A percentile compares a stretch with the other conserved stretches of the same genome.
Conservation (phyloP, 2,113 vertebrate species). For the Gorsachius goisagi region DNA sequence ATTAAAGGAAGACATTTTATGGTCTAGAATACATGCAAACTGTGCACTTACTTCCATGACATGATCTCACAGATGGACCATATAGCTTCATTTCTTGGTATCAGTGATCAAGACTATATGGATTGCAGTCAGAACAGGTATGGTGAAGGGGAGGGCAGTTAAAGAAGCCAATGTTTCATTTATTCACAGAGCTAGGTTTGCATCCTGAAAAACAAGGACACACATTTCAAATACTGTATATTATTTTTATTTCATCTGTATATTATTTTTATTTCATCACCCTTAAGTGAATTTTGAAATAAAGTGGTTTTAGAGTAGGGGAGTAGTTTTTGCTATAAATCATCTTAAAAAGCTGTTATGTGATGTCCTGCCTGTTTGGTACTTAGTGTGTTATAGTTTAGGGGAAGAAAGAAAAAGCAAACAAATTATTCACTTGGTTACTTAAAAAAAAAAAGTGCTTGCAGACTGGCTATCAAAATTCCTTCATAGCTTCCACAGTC, state of each 20-base stretch:
- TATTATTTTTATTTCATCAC: background rate
- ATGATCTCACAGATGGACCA: background rate
- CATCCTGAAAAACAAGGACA: background rate
- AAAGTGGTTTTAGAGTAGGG: background rate
- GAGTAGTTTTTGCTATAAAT: background rate
- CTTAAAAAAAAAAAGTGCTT: background rate
- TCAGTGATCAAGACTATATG: background rate
- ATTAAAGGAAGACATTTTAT: background rate
- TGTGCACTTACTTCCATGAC: background rate
- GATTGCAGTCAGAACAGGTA: background rate
- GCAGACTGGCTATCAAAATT: background rate
- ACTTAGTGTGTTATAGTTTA: background rate
- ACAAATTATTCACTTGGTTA: background rate
- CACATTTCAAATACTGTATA: background rate
- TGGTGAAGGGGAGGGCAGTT: background rate
- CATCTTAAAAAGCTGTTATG: background rate
- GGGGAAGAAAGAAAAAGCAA: background rate
- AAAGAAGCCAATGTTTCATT: background rate
- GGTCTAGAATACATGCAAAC: background rate
- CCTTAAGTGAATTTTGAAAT: background rate
- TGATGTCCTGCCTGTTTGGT: background rate
- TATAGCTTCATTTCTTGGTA: background rate
- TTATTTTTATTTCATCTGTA: background rate
- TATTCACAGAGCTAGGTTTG: background rate
- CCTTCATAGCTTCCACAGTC: background rate